phyloP scores from a whole-genome alignment of 2,113 vertebrate species.

The Erpornis zantholeuca region DNA sequence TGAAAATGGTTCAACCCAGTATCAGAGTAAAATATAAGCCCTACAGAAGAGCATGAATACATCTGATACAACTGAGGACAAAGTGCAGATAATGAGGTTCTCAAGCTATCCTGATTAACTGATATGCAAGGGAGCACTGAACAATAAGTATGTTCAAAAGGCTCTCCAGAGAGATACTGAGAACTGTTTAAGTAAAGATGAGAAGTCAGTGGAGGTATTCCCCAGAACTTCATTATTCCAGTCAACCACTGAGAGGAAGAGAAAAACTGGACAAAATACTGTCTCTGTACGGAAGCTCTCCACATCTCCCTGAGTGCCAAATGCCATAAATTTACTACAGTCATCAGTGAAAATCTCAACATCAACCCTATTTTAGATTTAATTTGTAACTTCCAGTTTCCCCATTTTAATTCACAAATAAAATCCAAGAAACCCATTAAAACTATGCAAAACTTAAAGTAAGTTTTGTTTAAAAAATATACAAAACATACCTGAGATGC shows the following conservation, averaged over 20 bases:
- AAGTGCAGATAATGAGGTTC: not conserved
- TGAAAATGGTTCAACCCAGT: not conserved
- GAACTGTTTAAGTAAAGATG: not conserved
- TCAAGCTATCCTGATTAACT: not conserved
- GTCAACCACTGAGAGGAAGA: not conserved
- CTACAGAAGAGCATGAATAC: not conserved
- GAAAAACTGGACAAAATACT: not conserved
- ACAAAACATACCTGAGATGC: not conserved
- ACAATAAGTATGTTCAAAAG: not conserved
- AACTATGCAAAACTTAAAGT: not conserved
- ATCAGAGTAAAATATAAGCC: not conserved
- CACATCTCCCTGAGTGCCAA: not conserved
- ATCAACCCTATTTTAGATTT: not conserved
- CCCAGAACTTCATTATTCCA: not conserved
- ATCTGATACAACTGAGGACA: not conserved
- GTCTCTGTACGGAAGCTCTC: not conserved
- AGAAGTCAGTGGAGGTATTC: not conserved
- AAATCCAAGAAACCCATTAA: not conserved
- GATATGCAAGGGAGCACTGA: not conserved
- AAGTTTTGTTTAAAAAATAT: not conserved
- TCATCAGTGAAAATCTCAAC: not conserved
- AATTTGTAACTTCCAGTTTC: not conserved
- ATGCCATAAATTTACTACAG: not conserved
- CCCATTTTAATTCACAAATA: not conserved
- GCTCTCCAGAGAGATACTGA: not conserved